Percentiles rank a stretch among this genome's conserved stretches.
Evolutionary conservation across 2,113 vertebrate genomes (phyloP).

Genomic region (Pungitius pungitius): DNA sequence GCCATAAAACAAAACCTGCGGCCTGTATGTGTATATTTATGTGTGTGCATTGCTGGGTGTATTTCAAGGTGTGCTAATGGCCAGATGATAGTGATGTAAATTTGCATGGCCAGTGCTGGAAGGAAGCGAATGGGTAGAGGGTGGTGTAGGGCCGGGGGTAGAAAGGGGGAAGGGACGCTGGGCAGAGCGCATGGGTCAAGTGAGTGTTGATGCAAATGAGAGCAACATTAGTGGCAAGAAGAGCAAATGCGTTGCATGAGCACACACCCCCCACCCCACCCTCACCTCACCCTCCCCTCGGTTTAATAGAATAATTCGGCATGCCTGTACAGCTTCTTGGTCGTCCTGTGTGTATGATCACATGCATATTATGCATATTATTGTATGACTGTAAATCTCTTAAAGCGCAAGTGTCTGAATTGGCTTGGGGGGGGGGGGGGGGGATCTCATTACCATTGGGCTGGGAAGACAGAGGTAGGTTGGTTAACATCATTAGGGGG

Average conservation of each 20-base stretch:
- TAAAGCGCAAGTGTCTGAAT: slow-evolving; percentile 38
- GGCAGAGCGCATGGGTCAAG: slow-evolving; percentile 80
- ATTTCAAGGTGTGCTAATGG: slow-evolving; percentile 78
- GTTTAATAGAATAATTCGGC: slow-evolving; percentile 61
- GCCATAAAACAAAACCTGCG: slow-evolving; percentile 73
- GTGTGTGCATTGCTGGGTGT: slow-evolving; percentile 5
- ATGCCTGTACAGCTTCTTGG: slow-evolving; percentile 20
- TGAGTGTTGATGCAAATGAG: slow-evolving; percentile 82
- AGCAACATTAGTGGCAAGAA: slow-evolving; percentile 69
- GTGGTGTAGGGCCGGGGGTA: background rate
- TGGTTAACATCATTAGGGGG: slow-evolving; percentile 74
- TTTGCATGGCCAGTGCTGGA: slow-evolving; percentile 70
- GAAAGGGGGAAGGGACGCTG: background rate
- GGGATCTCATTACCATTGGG: slow-evolving; percentile 62
- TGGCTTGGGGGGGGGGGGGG: slow-evolving; percentile 31
- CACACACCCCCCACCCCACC: no score
- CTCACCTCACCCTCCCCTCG: slow-evolving; percentile 18
- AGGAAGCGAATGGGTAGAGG: slow-evolving; percentile 63
- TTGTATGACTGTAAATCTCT: slow-evolving; percentile 58
- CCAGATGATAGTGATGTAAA: slow-evolving; percentile 72
- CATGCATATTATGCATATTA: slow-evolving; percentile 38
- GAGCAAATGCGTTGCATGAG: slow-evolving; percentile 55
- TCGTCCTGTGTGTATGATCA: slow-evolving; percentile 31
- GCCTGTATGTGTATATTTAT: slow-evolving; percentile 12
- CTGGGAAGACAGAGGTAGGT: slow-evolving; percentile 63